Base-by-base conservation (phyloP, 1,140 invertebrate genomes). In the Sinonovacula constricta region DNA sequence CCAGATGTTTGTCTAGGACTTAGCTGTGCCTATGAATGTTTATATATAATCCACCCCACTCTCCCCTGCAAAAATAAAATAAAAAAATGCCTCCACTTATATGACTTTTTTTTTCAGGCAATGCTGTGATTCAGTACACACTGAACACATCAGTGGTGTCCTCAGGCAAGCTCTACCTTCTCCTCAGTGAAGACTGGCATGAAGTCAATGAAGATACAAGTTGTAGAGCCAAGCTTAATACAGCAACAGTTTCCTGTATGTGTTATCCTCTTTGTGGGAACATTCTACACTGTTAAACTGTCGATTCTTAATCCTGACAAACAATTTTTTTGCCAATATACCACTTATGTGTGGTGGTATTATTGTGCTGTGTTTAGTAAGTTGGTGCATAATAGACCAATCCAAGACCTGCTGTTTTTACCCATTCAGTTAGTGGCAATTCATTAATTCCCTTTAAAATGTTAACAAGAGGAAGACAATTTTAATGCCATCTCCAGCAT, bases 211-310 rank as follows among this genome's bases (percentile, higher is more conserved):
- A 92, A 89, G 84, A 86, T 76, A 26, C 91, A 90, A 76, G 88
- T 86, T 49, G 91, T 89, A 3, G 90, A 88, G 66, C 91, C 85
- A 81, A 92, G 90, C 81, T 85, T 91, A 39, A 90, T 86, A 68
- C 91, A 90, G 54, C 87, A 2, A 80, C 81, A 62, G 54, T 77
- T 56, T 36, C 56, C 49, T 82, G 83, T 88, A 63, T 76, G 84
- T 86, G 26, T n/a, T n/a, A n/a, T n/a, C n/a, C n/a, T n/a, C n/a
- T n/a, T n/a, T n/a, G n/a, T n/a, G n/a, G n/a, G n/a, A n/a, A n/a
- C n/a, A n/a, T n/a, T n/a, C n/a, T n/a, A n/a, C n/a, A n/a, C n/a
- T n/a, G n/a, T n/a, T n/a, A n/a, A n/a, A n/a, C n/a, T n/a, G n/a
- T n/a, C n/a, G n/a, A n/a, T n/a, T n/a, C n/a, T n/a, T n/a, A n/a